Evolutionary conservation across 2,113 vertebrate genomes (phyloP), one percentile per base, ranked within the genome.

Genomic region (Syrrhaptes paradoxus): DNA sequence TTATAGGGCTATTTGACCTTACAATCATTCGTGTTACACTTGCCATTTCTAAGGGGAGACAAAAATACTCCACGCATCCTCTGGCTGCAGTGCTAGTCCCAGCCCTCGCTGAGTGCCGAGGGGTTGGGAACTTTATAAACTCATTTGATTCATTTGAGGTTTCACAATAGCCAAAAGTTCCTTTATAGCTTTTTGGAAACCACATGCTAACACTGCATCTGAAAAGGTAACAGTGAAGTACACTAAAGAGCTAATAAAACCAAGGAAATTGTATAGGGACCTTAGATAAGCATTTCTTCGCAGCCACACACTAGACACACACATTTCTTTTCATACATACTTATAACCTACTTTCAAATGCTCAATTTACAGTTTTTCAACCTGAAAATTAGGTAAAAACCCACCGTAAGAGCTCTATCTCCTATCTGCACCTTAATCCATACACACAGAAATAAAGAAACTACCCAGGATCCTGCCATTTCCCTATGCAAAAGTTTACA

Each of bases 131-230:
- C 96, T 97, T 97, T 84, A 93, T 90, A 89, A 97, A 96, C 95
- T 97, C 95, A 91, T 92, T 95, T 75, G 95, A 96, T 95, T 96
- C 96, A 97, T 88, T 61, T 86, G 84, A 95, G 94, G 85, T 92
- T 95, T 96, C 95, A 97, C 94, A 97, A 97, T 85, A 96, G 94
- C 94, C 93, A 89, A 93, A 97, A 96, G 93, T 97, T 97, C 87
- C 94, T 96, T 92, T 97, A 97, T 28, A 93, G 97, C 83, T 82
- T 87, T 95, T 96, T 87, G 95, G 96, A 93, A 97, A 93, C 78
- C 94, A 88, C 94, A 88, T 2, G 65, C 95, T 92, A 91, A 59
- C 87, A 7, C 28, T 78, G 85, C 91, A 80, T 96, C 80, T 84
- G 20, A 78, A 88, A 93, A 94, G 87, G 73, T 94, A 93, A 81